A percentile compares a stretch with the other conserved stretches of the same genome.
These are phyloP conservation scores for Pimpla rufipes DNA, from an alignment of 2,888 invertebrate species.

Conservation along the genomic window DNA sequence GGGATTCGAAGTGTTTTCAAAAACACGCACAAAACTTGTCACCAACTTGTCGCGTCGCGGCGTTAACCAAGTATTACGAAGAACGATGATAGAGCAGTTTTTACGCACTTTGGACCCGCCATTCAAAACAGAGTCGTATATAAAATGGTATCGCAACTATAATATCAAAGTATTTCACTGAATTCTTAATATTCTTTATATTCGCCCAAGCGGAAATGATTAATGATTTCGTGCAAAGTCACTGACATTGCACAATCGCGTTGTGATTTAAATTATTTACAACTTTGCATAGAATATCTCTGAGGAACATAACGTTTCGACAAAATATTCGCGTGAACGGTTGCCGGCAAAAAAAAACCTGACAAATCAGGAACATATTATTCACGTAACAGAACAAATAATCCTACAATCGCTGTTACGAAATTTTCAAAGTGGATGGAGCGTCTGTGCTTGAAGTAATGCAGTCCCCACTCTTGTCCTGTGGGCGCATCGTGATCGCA, in stretches of 20 bases:
- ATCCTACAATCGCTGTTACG: neutral
- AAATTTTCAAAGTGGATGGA: neutral
- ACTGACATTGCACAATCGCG: neutral
- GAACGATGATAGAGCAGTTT: neutral
- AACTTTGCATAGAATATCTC: too few relatives aligned
- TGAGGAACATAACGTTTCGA: too few relatives aligned
- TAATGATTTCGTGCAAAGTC: neutral
- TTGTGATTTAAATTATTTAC: too few relatives aligned
- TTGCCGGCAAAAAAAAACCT: too few relatives aligned
- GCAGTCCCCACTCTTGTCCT: neutral
- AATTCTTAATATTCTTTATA: neutral
- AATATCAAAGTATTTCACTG: neutral
- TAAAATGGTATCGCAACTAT: neutral
- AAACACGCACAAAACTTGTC: constrained; percentile 2
- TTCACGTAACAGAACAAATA: neutral
- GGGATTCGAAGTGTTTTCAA: neutral
- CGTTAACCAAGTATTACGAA: neutral
- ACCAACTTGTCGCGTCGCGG: neutral
- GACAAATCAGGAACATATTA: too few relatives aligned
- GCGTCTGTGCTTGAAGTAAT: neutral
- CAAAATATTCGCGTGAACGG: too few relatives aligned
- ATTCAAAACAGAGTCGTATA: neutral
- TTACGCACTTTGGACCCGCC: neutral
- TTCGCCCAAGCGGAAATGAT: neutral
- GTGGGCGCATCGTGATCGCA: neutral